phyloP scores from a whole-genome alignment of 1,140 invertebrate genomes.

The Penaeus japonicus region DNA sequence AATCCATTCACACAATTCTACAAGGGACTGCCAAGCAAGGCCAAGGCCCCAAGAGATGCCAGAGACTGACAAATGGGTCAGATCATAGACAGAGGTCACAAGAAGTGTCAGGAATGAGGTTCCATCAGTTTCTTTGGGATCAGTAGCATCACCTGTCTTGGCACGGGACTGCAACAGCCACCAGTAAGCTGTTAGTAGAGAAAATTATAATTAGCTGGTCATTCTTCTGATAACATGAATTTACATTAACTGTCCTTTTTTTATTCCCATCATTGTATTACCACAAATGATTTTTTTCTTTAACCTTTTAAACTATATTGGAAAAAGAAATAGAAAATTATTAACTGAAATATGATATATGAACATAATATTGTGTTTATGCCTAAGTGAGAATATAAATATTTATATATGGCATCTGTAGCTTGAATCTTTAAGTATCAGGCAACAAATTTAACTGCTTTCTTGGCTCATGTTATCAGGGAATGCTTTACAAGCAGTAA shows the following conservation, averaged over 20 bases:
- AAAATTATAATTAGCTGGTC: slow-evolving; percentile 46
- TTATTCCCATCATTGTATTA: not conserved
- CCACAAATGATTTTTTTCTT: not conserved
- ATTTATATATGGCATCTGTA: too few relatives aligned
- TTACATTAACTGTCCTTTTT: not conserved
- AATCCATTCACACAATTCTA: not conserved
- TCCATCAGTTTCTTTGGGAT: slow-evolving; percentile 36
- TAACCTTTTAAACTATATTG: not conserved
- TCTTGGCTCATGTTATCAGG: slow-evolving; percentile 41
- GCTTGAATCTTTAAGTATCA: too few relatives aligned
- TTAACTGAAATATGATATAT: too few relatives aligned
- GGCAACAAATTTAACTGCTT: too few relatives aligned
- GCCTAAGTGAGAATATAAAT: too few relatives aligned
- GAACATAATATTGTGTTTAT: not conserved
- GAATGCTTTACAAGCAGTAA: slow-evolving; percentile 23
- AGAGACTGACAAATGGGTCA: not conserved
- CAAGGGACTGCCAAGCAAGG: not conserved
- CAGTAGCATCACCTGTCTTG: slow-evolving; percentile 49
- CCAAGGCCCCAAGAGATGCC: slow-evolving; percentile 2
- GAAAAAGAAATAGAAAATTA: too few relatives aligned
- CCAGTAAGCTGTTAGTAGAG: slow-evolving; percentile 55
- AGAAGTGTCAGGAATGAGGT: slow-evolving; percentile 36
- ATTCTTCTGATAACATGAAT: slow-evolving; percentile 48
- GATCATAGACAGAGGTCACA: slow-evolving; percentile 29
- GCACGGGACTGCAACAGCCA: slow-evolving; percentile 53